Evolutionary conservation across 2,888 invertebrate genomes (phyloP), one percentile per base, ranked within the genome.

Genomic region (Agrochola lychnidis): DNA sequence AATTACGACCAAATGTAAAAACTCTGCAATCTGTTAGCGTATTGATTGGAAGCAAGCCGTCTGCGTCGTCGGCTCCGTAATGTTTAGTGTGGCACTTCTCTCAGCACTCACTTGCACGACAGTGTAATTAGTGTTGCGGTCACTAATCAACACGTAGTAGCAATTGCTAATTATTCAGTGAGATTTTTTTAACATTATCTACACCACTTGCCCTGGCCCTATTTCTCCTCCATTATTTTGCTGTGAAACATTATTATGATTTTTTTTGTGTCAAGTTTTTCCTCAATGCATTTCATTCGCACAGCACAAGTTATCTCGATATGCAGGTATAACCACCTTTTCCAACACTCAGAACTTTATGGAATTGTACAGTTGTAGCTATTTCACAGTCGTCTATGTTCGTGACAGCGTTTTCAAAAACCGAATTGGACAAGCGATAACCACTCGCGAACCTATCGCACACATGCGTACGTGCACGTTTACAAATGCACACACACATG

Each of bases 1-100:
- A 72, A 82, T 75, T 84, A 69, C 45, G 61, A 62, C 36, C 53
- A 45, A 63, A 71, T 48, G 42, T 42, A 63, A 59, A 71, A 84
- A 62, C 40, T 42, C 9, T 25, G 67, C 36, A 48, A 48, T 36
- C 19, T 19, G 42, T 12, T 30, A 40, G 14, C 57, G 53, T 45
- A 73, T 36, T 63, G 48, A 73, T 63, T 73, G 62, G 36, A 40
- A 48, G 62, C 45, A 19, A 36, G 40, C 42, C 19, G 30, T n/a
- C n/a, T n/a, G n/a, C n/a, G n/a, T 30, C 30, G 5, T 5, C 25
- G 12, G 51, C 61, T 45, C 19, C 19, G 48, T 19, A 30, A 68
- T 30, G 40, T 30, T 42, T 25, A 2, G 30, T n/a, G 45, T 19
- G n/a, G 48, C 16, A n/a, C 14, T 40, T 14, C 59, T 4, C 3